Evolutionary conservation across 2,113 vertebrate species (phyloP).

Genomic region (Capreolus pygargus): DNA sequence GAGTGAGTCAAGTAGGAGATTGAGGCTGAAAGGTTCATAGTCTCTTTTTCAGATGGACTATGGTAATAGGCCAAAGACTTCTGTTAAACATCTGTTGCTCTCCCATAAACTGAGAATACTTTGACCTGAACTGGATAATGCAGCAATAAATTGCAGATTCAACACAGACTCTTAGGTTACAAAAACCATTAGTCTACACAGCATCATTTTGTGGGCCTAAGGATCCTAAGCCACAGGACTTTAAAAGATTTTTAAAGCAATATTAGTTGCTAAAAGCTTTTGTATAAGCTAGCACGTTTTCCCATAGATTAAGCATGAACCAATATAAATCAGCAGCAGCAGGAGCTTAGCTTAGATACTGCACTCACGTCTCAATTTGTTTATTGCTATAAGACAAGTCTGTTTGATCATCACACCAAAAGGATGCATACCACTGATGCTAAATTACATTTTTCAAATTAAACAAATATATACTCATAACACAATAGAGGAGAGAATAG

Average conservation of each 20-base stretch:
- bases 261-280: background rate
- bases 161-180: background rate
- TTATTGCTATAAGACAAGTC: background rate
- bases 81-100: background rate
- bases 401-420: background rate
- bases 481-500: background rate
- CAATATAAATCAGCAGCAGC: background rate
- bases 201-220: background rate
- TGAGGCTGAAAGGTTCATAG: background rate
- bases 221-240: background rate
- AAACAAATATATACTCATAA: background rate
- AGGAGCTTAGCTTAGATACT: background rate
- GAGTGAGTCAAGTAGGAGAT: background rate
- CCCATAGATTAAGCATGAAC: background rate
- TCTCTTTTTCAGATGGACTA: background rate
- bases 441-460: constrained; percentile 20
- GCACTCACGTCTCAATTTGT: background rate
- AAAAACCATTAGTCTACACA: background rate
- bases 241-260: constrained; percentile 12
- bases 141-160: background rate
- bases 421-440: background rate
- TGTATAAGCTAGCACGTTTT: background rate
- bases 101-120: background rate
- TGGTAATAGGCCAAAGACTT: background rate
- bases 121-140: background rate